These are phyloP conservation scores for Coptotermes formosanus DNA, from an alignment of 1,140 invertebrate species.

Conservation along the genomic window DNA sequence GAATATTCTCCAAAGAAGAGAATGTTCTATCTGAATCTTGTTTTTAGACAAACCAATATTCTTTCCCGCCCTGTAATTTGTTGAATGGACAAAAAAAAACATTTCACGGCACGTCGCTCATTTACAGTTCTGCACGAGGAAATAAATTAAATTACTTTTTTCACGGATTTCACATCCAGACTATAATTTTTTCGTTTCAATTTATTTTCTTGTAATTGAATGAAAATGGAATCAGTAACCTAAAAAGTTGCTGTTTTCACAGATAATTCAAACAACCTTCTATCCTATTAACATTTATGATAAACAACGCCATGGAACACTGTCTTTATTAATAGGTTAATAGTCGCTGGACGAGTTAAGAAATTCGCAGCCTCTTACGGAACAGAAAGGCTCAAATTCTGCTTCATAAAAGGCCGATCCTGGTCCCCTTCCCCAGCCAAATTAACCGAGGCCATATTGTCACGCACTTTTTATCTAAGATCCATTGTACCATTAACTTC, in stretches of 20 bases:
- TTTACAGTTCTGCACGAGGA: neutral
- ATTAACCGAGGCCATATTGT: no score
- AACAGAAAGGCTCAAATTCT: no score
- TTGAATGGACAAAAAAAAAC: neutral
- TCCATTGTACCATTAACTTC: no score
- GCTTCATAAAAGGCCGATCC: no score
- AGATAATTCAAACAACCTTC: no score
- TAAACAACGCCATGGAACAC: no score
- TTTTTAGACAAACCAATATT: neutral
- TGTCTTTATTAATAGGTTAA: no score
- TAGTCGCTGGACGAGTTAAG: no score
- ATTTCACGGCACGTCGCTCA: neutral
- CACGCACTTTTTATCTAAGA: no score
- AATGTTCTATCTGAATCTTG: neutral
- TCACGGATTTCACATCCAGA: neutral
- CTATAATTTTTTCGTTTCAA: slow-evolving; percentile 14
- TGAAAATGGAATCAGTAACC: neutral
- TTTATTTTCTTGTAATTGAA: slow-evolving; percentile 10
- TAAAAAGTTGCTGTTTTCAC: neutral
- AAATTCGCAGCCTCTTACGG: no score
- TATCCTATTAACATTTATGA: no score
- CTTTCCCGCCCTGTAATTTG: neutral
- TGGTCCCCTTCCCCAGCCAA: no score
- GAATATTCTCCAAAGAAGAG: neutral
- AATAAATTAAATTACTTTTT: slow-evolving; percentile 16